phyloP scores from a whole-genome alignment of 2,797 vertebrate species.

The Chromobotia macracanthus region DNA sequence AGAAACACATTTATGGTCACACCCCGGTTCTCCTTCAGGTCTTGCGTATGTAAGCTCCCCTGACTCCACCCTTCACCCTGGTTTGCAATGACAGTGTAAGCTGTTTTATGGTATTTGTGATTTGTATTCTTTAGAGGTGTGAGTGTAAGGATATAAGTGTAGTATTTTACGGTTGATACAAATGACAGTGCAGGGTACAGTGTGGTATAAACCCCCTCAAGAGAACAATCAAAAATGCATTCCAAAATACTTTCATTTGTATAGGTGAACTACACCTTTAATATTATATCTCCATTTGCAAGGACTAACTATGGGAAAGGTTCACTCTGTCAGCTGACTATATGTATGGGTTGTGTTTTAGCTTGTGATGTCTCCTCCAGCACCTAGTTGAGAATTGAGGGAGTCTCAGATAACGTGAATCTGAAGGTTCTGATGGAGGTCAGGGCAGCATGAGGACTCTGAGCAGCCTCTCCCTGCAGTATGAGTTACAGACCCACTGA shows the following conservation, averaged over 20 bases:
- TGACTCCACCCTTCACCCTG: not conserved
- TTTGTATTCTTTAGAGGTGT: not conserved
- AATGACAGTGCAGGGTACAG: too few species aligned
- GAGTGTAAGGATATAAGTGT: not conserved
- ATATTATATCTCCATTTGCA: not conserved
- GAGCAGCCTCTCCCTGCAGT: not conserved
- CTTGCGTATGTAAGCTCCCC: slow-evolving; percentile 4
- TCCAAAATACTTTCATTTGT: not conserved
- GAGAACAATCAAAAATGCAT: too few species aligned
- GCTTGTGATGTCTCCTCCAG: slow-evolving; percentile 1
- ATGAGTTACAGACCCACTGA: not conserved
- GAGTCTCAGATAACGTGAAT: slow-evolving; percentile 5
- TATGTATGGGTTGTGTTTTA: not conserved
- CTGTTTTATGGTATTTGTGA: slow-evolving; percentile 9
- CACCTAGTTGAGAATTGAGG: slow-evolving; percentile 7
- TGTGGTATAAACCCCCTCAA: too few species aligned
- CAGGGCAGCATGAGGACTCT: not conserved
- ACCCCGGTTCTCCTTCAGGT: slow-evolving; percentile 19
- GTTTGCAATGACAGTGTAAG: not conserved
- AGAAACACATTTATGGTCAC: slow-evolving; percentile 14
- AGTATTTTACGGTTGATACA: not conserved
- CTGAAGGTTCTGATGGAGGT: not conserved
- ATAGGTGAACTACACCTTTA: not conserved
- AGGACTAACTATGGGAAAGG: too few species aligned
- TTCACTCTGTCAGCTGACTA: slow-evolving; percentile 6